A percentile compares a stretch with the other conserved stretches of the same genome.
These are phyloP conservation scores for Drosophila erecta DNA, from an alignment of 1,140 invertebrate genomes.

Conservation along the genomic window DNA sequence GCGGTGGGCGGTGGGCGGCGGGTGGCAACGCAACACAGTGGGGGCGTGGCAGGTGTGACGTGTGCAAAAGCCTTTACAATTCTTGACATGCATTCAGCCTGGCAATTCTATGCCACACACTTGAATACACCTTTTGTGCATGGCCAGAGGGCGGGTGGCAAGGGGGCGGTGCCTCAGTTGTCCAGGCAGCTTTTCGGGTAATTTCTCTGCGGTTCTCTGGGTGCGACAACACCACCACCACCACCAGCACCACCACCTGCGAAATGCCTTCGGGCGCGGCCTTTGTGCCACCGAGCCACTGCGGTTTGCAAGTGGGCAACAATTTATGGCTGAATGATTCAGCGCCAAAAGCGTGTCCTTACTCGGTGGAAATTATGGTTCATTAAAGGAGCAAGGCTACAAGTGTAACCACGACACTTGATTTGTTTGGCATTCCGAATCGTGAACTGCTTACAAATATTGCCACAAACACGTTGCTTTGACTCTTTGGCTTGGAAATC, in stretches of 20 bases:
- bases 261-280: conserved; percentile 19
- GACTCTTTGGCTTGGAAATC: no score
- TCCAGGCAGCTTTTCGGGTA: neutral
- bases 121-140: conserved; percentile 56
- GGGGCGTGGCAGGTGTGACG: conserved; percentile 14
- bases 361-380: neutral
- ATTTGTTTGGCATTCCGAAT: no score
- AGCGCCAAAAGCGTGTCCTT: neutral
- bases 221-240: neutral
- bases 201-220: conserved; percentile 12
- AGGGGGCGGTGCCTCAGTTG: neutral
- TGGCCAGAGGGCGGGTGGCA: neutral
- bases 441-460: no score
- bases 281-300: conserved; percentile 24
- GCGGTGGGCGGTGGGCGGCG: neutral
- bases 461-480: no score
- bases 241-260: neutral
- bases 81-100: conserved; percentile 69
- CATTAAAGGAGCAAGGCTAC: neutral
- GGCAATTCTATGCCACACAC: conserved; percentile 64
- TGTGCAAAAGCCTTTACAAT: conserved; percentile 59
- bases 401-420: neutral
- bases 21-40: neutral
- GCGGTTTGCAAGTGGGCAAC: conserved; percentile 16
- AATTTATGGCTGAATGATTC: conserved; percentile 4